Conservation (phyloP, 2,797 vertebrate genomes). For the Tapirus indicus region DNA sequence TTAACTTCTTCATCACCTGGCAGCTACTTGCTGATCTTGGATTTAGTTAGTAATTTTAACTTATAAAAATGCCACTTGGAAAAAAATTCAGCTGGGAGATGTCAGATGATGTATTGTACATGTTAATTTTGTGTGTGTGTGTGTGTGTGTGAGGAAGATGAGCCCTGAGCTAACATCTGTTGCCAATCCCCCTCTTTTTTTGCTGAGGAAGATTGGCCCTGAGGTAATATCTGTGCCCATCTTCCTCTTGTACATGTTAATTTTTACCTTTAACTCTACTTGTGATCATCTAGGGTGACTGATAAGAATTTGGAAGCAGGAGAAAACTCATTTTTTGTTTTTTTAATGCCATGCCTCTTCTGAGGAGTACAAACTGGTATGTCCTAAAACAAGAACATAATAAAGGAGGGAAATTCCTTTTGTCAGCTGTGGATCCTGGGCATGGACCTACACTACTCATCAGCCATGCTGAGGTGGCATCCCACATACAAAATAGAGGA, state of each 20-base stretch:
- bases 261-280: slow-evolving; percentile 41
- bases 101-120: not conserved
- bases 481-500: no score
- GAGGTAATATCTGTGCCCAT: no score
- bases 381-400: slow-evolving; percentile 63
- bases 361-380: not conserved
- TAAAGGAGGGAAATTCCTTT: slow-evolving; percentile 59
- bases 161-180: no score
- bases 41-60: slow-evolving; percentile 57
- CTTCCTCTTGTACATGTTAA: not conserved
- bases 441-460: no score
- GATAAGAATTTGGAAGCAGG: not conserved
- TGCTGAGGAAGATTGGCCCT: no score
- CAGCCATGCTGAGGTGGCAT: no score
- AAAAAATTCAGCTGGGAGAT: slow-evolving; percentile 52
- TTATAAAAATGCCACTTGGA: slow-evolving; percentile 54
- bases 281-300: not conserved
- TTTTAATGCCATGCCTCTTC: slow-evolving; percentile 36
- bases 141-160: no score
- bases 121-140: not conserved
- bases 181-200: no score
- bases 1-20: slow-evolving; percentile 25
- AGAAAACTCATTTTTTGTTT: not conserved
- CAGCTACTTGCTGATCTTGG: slow-evolving; percentile 13
- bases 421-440: not conserved